Percentiles rank a stretch among this genome's conserved stretches.
phyloP scores from a whole-genome alignment of 2,113 vertebrate genomes.

The Panthera uncia region DNA sequence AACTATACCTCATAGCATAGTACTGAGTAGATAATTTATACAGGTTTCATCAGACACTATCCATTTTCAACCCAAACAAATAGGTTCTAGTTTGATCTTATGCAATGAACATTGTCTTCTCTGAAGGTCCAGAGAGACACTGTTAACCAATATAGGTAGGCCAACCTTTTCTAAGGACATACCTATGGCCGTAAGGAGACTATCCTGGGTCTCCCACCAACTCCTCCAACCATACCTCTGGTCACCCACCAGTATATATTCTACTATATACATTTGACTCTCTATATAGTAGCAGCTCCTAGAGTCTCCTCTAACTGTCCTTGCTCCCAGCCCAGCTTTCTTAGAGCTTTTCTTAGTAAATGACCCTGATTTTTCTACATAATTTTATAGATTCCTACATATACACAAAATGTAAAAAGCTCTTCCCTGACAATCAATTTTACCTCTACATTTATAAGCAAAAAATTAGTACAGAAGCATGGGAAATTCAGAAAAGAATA shows the following conservation, averaged over 20 bases:
- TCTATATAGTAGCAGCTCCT: neutral
- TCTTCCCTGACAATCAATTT: neutral
- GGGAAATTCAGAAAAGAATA: neutral
- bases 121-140: neutral
- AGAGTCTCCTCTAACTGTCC: neutral
- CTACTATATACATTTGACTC: too few relatives aligned
- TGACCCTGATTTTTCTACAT: neutral
- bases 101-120: neutral
- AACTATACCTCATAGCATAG: neutral
- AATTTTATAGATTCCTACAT: neutral
- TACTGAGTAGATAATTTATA: neutral
- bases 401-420: neutral
- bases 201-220: neutral
- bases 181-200: neutral
- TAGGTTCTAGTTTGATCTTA: neutral
- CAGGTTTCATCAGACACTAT: neutral
- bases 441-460: neutral
- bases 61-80: neutral
- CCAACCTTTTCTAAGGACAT: neutral
- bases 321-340: neutral
- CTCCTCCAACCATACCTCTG: neutral
- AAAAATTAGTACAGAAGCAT: neutral
- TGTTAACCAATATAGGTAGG: neutral
- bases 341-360: neutral
- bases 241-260: neutral